Conservation (phyloP, 1,140 invertebrate species). For the Conopomorpha cramerella region DNA sequence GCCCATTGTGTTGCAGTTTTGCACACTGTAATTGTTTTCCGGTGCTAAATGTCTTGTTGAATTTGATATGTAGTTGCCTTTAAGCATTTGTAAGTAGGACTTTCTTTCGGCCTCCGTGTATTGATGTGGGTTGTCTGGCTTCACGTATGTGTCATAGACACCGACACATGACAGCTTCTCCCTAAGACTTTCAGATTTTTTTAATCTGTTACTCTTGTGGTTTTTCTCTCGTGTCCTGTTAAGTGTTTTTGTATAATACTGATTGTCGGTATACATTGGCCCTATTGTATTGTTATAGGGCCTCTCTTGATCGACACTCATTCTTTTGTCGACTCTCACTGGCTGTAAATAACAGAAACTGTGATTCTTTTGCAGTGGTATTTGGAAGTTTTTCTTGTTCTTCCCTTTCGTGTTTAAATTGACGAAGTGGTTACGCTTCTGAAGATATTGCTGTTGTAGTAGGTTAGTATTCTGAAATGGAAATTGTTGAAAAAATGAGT, state of each 20-base stretch:
- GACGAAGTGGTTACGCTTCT: conserved; percentile 52
- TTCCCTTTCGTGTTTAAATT: conserved; percentile 52
- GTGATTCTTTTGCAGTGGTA: conserved; percentile 70
- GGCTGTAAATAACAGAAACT: conserved; percentile 71
- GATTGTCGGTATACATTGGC: conserved; percentile 37
- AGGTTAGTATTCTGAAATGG: conserved; percentile 61
- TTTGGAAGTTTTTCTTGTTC: conserved; percentile 63
- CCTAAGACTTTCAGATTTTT: conserved; percentile 53
- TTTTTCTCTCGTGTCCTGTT: conserved; percentile 50
- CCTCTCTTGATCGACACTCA: conserved; percentile 41
- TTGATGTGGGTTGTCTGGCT: conserved; percentile 56
- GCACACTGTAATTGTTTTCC: conserved; percentile 33
- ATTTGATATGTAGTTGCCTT: conserved; percentile 53
- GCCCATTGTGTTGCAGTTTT: conserved; percentile 22
- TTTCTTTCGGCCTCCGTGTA: conserved; percentile 52
- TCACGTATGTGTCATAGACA: conserved; percentile 44
- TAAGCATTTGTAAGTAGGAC: conserved; percentile 47
- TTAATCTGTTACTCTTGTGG: conserved; percentile 45
- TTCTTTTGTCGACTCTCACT: conserved; percentile 52
- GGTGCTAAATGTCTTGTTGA: conserved; percentile 41
- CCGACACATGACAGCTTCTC: conserved; percentile 57
- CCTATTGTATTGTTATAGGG: conserved; percentile 55
- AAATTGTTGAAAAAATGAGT: conserved; percentile 27
- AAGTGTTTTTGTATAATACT: conserved; percentile 54
- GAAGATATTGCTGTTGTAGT: conserved; percentile 56